Evolutionary conservation across 2,888 invertebrate species (phyloP).

Genomic region (Pollenia labialis): DNA sequence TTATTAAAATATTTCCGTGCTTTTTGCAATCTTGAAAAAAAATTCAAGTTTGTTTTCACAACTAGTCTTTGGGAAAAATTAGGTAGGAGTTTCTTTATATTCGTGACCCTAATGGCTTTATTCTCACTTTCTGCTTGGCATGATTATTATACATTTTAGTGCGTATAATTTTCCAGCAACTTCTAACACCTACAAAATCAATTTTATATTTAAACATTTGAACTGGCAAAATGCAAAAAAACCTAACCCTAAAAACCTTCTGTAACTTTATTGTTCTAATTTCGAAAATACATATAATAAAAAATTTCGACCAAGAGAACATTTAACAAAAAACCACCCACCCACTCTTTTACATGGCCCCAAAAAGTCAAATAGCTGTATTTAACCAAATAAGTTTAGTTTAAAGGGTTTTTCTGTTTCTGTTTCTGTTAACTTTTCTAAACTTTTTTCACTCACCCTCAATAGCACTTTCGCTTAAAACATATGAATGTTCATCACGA

Average conservation of each 20-base stretch:
- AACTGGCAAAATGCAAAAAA: background rate
- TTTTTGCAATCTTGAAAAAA: too few species aligned
- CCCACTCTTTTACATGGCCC: background rate
- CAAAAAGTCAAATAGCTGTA: background rate
- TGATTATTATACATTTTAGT: background rate
- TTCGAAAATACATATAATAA: conserved; percentile 30
- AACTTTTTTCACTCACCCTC: conserved; percentile 81
- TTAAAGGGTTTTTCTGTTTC: background rate
- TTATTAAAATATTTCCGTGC: too few species aligned
- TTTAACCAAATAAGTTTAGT: background rate
- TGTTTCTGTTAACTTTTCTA: conserved; percentile 4
- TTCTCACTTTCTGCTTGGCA: background rate
- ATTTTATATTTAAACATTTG: background rate
- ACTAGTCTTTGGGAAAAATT: too few species aligned
- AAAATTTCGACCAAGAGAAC: background rate
- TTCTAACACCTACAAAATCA: conserved; percentile 45
- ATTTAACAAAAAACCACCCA: background rate
- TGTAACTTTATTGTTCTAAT: conserved; percentile 36
- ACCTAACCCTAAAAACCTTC: conserved; percentile 16
- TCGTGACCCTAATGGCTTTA: background rate
- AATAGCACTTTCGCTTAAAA: conserved; percentile 80
- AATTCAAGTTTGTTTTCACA: too few species aligned
- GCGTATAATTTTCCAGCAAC: conserved; percentile 26
- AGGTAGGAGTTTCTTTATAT: too few species aligned
- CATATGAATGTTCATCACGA: conserved; percentile 82